Base-by-base conservation (phyloP, 2,113 vertebrate genomes). In the Blennius ocellaris region DNA sequence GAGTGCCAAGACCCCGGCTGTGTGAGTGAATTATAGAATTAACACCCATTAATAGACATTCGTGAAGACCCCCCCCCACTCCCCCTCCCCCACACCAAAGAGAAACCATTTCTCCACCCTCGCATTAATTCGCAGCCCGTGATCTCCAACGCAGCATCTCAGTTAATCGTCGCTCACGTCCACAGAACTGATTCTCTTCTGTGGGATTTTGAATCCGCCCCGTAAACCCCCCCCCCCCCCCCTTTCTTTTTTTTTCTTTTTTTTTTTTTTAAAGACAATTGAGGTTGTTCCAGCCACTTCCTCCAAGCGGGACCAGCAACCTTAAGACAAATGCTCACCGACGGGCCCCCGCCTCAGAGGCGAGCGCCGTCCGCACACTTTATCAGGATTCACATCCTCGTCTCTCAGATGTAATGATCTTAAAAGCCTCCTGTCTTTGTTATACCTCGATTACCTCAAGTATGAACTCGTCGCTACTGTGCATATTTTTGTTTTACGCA, bases 371-470 rank as follows among this genome's bases (percentile, higher is more conserved):
- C 73, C 58, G 68, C 73, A 62, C 59, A 73, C 65, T 30, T 30
- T 47, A 72, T 80, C 69, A 56, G 68, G 72, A 81, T 80, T 50
- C 21, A 51, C 60, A 58, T 72, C 57, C 51, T 75, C 61, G 60
- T 62, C 69, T 78, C 70, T 70, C 77, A 48, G 58, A 72, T 61
- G 62, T 71, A 69, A 48, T 21, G 1, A 21, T 57, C 7, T 49
- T 30, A 30, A 30, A 30, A 9, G 64, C 49, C 41, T 66, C n/a
- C 79, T 30, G 14, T 76, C 15, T 80, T 37, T 80, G 15, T 12
- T 60, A 61, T 86, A 86, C 86, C 72, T 90, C 76, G 63, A 30
- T 30, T 92, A 90, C 90, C 90, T 92, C 85, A 82, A 73, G 52
- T 66, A 9, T 59, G 69, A 84, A 48, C 51, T 75, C 62, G 40